phyloP scores from a whole-genome alignment of 2,113 vertebrate genomes.

The Anseranas semipalmata region DNA sequence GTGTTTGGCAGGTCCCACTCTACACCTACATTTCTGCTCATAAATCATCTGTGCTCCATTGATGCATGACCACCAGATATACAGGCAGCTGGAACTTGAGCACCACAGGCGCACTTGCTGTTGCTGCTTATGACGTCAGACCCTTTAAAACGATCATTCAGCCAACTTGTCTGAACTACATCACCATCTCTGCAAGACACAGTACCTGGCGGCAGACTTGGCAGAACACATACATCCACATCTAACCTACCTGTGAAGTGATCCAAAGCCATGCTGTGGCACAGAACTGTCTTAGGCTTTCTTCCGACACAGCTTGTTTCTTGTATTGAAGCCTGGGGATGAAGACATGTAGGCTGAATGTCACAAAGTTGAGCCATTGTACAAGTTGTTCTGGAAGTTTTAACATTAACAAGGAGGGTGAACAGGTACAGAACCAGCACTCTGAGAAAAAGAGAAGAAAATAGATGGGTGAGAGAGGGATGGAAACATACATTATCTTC shows the following conservation, averaged over 20 bases:
- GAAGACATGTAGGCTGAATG: neutral
- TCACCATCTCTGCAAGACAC: neutral
- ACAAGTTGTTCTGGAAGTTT: neutral
- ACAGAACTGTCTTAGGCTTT: neutral
- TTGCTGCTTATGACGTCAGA: neutral
- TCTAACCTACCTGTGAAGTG: neutral
- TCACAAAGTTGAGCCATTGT: neutral
- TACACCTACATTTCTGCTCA: neutral
- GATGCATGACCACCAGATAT: neutral
- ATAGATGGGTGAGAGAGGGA: neutral
- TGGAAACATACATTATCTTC: neutral
- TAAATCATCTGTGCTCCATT: neutral
- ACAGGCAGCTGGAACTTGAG: neutral
- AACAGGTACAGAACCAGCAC: neutral
- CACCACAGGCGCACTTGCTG: neutral
- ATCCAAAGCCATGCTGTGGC: neutral
- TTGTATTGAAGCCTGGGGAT: neutral
- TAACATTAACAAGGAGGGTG: neutral
- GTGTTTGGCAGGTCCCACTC: neutral
- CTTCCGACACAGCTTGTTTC: neutral
- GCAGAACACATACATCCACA: neutral
- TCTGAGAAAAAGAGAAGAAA: neutral
- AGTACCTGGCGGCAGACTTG: neutral
- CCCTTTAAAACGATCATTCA: neutral
- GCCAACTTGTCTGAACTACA: neutral